These are phyloP conservation scores for Dufourea novaeangliae DNA, from an alignment of 1,140 invertebrate species.

Conservation along the genomic window DNA sequence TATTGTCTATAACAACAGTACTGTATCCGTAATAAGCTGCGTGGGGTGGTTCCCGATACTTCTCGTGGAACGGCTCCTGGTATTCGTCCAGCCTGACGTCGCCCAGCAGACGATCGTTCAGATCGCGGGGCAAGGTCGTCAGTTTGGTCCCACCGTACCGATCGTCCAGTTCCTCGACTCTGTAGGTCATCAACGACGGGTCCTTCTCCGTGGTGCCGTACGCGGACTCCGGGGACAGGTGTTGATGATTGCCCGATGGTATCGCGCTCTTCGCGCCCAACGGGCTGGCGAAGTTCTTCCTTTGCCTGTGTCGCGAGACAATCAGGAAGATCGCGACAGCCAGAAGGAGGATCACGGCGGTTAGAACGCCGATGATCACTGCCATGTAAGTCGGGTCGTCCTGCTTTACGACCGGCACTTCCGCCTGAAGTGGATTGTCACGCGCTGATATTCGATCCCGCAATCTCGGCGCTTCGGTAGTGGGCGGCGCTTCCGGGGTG, in stretches of 20 bases:
- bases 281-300: slow-evolving; percentile 82
- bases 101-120: slow-evolving; percentile 79
- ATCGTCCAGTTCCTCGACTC: slow-evolving; percentile 80
- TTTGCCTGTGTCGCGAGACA: slow-evolving; percentile 83
- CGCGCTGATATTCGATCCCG: slow-evolving; percentile 79
- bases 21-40: slow-evolving; percentile 83
- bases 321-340: slow-evolving; percentile 84
- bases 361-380: slow-evolving; percentile 85
- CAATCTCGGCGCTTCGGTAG: slow-evolving; percentile 77
- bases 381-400: slow-evolving; percentile 85
- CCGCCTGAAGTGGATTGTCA: slow-evolving; percentile 75
- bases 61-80: slow-evolving; percentile 82
- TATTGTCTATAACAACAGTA: slow-evolving; percentile 82
- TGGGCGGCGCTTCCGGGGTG: slow-evolving; percentile 77
- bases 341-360: slow-evolving; percentile 84
- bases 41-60: slow-evolving; percentile 79
- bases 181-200: slow-evolving; percentile 79
- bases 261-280: slow-evolving; percentile 79
- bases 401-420: slow-evolving; percentile 79
- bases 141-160: slow-evolving; percentile 78
- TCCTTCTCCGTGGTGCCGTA: slow-evolving; percentile 81
- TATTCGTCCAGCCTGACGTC: slow-evolving; percentile 81
- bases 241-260: slow-evolving; percentile 78
- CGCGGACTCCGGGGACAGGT: slow-evolving; percentile 78
- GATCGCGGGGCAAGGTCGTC: slow-evolving; percentile 78